These are phyloP conservation scores for Agelaius tricolor DNA, from an alignment of 2,113 vertebrate species.

Conservation along the genomic window DNA sequence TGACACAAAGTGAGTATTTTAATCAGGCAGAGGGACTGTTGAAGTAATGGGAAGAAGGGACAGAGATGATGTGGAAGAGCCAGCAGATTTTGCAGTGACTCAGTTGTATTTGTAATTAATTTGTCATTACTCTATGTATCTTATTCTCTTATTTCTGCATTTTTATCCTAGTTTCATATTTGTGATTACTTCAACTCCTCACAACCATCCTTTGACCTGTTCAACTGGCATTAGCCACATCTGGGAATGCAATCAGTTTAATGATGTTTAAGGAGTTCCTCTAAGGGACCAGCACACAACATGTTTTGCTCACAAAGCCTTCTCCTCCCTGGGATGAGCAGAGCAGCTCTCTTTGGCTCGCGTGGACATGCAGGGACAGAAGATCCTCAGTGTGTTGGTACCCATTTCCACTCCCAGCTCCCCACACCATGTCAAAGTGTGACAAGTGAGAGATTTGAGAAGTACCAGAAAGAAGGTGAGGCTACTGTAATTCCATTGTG, in stretches of 20 bases:
- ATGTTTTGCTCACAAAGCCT: not conserved
- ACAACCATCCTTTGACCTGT: not conserved
- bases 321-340: not conserved
- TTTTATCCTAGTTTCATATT: not conserved
- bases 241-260: not conserved
- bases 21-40: not conserved
- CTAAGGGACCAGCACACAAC: not conserved
- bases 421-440: not conserved
- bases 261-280: not conserved
- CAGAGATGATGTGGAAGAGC: not conserved
- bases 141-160: not conserved
- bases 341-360: not conserved
- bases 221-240: not conserved
- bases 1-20: not conserved
- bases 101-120: not conserved
- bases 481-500: not conserved
- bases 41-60: not conserved
- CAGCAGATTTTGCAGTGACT: not conserved
- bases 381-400: not conserved
- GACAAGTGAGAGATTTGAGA: not conserved
- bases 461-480: not conserved
- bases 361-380: fast-evolving
- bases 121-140: not conserved
- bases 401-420: not conserved
- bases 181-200: not conserved